Evolutionary conservation across 1,140 invertebrate genomes (phyloP).

Genomic region (Cotesia glomerata): DNA sequence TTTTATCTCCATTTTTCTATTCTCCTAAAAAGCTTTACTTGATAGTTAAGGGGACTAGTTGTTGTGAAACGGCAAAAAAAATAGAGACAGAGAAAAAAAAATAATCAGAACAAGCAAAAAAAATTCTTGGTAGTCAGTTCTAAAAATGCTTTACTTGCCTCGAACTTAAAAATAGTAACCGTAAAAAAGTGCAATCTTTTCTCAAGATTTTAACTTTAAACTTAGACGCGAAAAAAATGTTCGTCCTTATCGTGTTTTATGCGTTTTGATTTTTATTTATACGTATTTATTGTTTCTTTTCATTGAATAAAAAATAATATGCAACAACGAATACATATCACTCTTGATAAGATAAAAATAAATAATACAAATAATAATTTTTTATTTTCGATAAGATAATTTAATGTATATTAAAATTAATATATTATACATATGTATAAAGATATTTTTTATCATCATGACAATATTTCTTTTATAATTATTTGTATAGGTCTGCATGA

Average conservation of each 20-base stretch:
- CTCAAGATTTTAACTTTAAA: constrained; percentile 21
- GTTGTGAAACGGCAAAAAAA: not conserved
- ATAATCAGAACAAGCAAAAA: not conserved
- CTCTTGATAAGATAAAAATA: no score
- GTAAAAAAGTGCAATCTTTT: constrained; percentile 49
- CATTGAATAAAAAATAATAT: no score
- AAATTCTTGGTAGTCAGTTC: constrained; percentile 42
- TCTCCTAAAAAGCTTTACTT: not conserved
- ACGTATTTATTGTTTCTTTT: not conserved
- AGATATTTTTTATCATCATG: not conserved
- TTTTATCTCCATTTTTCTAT: no score
- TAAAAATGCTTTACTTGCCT: constrained; percentile 56
- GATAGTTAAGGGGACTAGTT: not conserved
- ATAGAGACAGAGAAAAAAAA: not conserved
- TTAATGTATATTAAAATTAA: not conserved
- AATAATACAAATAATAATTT: no score
- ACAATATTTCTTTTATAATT: constrained; percentile 11
- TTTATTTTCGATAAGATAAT: no score
- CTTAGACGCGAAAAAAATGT: not conserved
- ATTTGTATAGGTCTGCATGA: constrained; percentile 67
- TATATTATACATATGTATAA: not conserved
- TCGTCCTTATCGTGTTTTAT: not conserved
- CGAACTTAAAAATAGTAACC: constrained; percentile 56
- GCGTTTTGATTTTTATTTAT: not conserved
- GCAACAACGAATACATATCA: no score